phyloP scores from a whole-genome alignment of 2,797 vertebrate species.

The Argentina silus region DNA sequence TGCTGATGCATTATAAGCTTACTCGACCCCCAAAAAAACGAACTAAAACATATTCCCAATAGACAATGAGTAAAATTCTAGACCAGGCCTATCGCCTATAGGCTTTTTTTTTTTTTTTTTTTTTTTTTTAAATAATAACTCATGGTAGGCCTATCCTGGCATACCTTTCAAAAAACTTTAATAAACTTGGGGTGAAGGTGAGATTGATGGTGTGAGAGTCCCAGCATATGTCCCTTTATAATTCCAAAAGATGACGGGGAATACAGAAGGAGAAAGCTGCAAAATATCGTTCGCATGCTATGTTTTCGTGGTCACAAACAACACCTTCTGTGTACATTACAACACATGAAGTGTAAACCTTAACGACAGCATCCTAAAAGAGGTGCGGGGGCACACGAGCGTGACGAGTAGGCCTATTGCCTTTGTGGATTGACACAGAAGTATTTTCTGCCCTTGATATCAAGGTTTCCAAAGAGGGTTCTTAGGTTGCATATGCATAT shows the following conservation, averaged over 20 bases:
- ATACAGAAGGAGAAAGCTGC: neutral
- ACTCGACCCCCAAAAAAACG: slow-evolving; percentile 63
- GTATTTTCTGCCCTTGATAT: neutral
- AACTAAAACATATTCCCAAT: slow-evolving; percentile 29
- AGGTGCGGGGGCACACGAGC: neutral
- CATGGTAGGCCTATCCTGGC: slow-evolving; percentile 4
- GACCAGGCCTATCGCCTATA: too few species aligned
- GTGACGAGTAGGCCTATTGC: neutral
- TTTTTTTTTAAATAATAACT: neutral
- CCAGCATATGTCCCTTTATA: slow-evolving; percentile 54
- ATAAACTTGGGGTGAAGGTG: slow-evolving; percentile 34
- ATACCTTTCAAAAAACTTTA: slow-evolving; percentile 36
- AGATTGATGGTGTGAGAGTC: slow-evolving; percentile 50
- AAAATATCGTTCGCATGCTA: slow-evolving; percentile 11
- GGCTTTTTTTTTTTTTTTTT: slow-evolving; percentile 20
- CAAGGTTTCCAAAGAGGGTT: neutral
- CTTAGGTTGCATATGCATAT: too few species aligned
- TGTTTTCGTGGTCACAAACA: slow-evolving; percentile 1
- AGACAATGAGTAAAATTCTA: slow-evolving; percentile 47
- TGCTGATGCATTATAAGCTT: slow-evolving; percentile 71
- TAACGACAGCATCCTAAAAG: slow-evolving; percentile 3
- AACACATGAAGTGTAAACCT: neutral
- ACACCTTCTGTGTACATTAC: neutral
- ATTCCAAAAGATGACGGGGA: slow-evolving; percentile 20
- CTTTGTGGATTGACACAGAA: neutral